These are phyloP conservation scores for Pipistrellus pygmaeus DNA, from an alignment of 2,797 vertebrate species.

Conservation along the genomic window DNA sequence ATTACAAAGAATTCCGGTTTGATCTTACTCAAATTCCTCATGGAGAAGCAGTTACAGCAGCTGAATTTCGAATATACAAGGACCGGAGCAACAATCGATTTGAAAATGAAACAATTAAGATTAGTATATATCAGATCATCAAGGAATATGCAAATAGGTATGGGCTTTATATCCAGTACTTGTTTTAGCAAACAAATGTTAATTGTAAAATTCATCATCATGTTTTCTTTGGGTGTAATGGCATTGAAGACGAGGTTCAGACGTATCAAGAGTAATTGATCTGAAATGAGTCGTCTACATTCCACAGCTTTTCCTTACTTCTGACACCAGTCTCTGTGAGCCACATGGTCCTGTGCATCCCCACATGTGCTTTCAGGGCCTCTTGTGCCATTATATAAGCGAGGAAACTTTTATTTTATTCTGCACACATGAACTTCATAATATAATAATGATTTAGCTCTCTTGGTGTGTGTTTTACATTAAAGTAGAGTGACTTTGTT, in stretches of 20 bases:
- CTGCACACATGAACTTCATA: neutral
- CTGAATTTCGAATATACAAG: constrained; percentile 99
- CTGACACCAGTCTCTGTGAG: neutral
- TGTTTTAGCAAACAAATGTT: neutral
- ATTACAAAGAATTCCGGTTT: constrained; percentile 99
- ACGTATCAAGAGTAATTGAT: neutral
- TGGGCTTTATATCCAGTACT: constrained; percentile 44
- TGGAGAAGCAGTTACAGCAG: constrained; percentile 97
- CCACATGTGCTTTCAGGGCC: neutral
- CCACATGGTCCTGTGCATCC: neutral
- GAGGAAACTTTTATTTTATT: constrained; percentile 37
- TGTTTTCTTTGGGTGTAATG: neutral
- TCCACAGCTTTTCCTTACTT: neutral
- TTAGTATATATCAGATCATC: constrained; percentile 97
- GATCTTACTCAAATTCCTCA: constrained; percentile 99
- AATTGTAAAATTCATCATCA: neutral
- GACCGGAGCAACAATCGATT: constrained; percentile 95
- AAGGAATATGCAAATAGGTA: constrained; percentile 98
- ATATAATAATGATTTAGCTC: neutral
- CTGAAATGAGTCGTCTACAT: neutral
- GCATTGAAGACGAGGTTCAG: neutral
- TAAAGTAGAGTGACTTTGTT: neutral
- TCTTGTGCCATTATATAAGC: neutral
- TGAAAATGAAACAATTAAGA: constrained; percentile 97
- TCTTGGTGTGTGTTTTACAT: neutral